phyloP scores from a whole-genome alignment of 1,140 invertebrate species.

The Drosophila grimshawi region DNA sequence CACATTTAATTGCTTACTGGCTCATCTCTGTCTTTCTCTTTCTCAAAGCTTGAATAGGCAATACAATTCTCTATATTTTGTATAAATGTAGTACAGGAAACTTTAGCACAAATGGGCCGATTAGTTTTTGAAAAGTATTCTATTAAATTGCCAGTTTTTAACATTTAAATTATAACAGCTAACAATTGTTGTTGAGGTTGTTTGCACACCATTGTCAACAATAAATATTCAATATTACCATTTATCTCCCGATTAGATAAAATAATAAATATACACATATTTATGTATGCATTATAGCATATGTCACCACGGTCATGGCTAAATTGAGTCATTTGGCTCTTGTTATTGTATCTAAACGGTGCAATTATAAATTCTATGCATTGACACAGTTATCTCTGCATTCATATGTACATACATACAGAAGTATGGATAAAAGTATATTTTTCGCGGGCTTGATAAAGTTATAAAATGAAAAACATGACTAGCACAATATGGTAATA shows the following conservation, averaged over 20 bases:
- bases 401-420: background rate
- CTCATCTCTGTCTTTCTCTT: too few relatives aligned
- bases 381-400: constrained; percentile 60
- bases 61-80: too few relatives aligned
- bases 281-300: background rate
- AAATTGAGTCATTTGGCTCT: constrained; percentile 40
- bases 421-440: constrained; percentile 11
- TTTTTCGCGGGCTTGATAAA: constrained; percentile 66
- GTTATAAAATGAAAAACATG: constrained; percentile 67
- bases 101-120: too few relatives aligned
- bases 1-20: background rate
- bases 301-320: constrained; percentile 17
- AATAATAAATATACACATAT: constrained; percentile 27
- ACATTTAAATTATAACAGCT: too few relatives aligned
- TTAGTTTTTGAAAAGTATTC: too few relatives aligned
- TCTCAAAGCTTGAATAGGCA: too few relatives aligned
- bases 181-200: too few relatives aligned
- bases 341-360: constrained; percentile 41
- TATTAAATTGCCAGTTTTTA: too few relatives aligned
- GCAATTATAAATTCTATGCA: constrained; percentile 64
- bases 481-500: constrained; percentile 76
- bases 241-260: background rate
- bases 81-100: too few relatives aligned
- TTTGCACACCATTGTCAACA: too few relatives aligned
- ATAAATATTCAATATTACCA: background rate